These are phyloP conservation scores for Corbicula japonica DNA, from an alignment of 2,888 invertebrate genomes.

Conservation along the genomic window DNA sequence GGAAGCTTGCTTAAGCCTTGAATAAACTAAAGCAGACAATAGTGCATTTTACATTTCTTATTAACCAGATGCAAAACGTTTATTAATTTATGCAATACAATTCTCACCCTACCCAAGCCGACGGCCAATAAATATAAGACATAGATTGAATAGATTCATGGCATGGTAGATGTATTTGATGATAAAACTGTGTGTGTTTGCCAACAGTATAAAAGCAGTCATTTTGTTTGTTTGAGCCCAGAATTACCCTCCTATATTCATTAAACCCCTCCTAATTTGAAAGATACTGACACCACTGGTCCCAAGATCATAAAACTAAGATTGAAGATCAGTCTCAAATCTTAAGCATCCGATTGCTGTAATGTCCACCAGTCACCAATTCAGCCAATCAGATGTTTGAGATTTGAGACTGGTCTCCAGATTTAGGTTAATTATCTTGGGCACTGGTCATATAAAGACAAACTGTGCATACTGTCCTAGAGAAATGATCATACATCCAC, in stretches of 20 bases:
- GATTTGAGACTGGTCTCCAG: not conserved
- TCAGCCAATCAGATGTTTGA: not conserved
- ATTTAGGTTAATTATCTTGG: not conserved
- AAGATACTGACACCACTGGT: too few species aligned
- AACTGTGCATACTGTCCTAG: not conserved
- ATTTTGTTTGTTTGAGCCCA: too few species aligned
- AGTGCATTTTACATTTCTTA: not conserved
- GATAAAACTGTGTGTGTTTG: not conserved
- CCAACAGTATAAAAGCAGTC: not conserved
- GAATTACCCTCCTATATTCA: too few species aligned
- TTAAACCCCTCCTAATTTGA: too few species aligned
- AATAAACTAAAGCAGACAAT: slow-evolving; percentile 76
- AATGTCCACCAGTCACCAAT: too few species aligned
- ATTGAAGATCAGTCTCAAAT: too few species aligned
- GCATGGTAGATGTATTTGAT: not conserved
- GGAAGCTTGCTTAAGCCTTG: slow-evolving; percentile 79
- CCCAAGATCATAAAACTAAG: too few species aligned
- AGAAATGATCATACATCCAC: not conserved
- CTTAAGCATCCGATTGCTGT: too few species aligned
- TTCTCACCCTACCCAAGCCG: not conserved
- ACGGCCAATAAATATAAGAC: not conserved
- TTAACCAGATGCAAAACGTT: not conserved
- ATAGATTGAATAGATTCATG: not conserved
- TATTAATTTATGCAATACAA: not conserved
- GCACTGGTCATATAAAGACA: not conserved